These are phyloP conservation scores for Taenioides sp. DNA, from an alignment of 2,797 vertebrate species.

Conservation along the genomic window DNA sequence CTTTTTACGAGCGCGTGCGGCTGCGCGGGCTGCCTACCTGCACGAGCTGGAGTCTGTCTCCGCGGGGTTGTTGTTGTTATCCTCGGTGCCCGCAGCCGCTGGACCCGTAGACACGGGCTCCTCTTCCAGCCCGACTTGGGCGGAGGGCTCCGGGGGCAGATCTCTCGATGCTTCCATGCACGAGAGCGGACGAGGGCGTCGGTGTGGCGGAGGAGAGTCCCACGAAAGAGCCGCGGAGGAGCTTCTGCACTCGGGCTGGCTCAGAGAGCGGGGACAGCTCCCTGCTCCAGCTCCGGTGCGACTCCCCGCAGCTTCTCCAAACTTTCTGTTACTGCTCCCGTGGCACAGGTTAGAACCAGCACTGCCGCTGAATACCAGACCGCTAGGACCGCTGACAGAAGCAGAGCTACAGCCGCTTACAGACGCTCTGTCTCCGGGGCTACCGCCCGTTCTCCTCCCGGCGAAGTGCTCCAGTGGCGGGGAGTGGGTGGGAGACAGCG, in stretches of 20 bases:
- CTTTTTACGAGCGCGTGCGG: conserved; percentile 19
- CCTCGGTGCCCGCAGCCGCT: conserved; percentile 78
- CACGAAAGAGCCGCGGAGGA: conserved; percentile 83
- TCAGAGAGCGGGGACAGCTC: conserved; percentile 81
- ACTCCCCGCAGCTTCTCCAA: conserved; percentile 80
- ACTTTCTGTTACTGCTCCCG: conserved; percentile 87
- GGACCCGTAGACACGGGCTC: conserved; percentile 70
- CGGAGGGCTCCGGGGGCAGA: conserved; percentile 67
- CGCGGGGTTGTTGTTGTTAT: conserved; percentile 81
- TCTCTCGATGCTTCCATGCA: conserved; percentile 77
- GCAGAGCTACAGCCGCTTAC: conserved; percentile 56
- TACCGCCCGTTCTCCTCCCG: conserved; percentile 69
- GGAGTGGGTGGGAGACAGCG: conserved; percentile 82
- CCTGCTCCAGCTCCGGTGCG: conserved; percentile 77
- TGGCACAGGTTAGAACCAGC: conserved; percentile 67
- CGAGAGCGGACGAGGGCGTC: conserved; percentile 74
- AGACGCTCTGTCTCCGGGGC: conserved; percentile 63
- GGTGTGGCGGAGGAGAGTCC: conserved; percentile 83
- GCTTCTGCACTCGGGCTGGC: conserved; percentile 89
- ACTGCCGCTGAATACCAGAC: conserved; percentile 66
- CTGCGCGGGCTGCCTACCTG: conserved; percentile 80
- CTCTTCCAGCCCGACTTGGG: conserved; percentile 68
- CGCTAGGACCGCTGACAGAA: conserved; percentile 47
- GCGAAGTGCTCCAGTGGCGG: conserved; percentile 85
- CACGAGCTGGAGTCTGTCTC: conserved; percentile 93